These are phyloP conservation scores for Lithophane leautieri DNA, from an alignment of 2,888 invertebrate genomes.

Conservation along the genomic window DNA sequence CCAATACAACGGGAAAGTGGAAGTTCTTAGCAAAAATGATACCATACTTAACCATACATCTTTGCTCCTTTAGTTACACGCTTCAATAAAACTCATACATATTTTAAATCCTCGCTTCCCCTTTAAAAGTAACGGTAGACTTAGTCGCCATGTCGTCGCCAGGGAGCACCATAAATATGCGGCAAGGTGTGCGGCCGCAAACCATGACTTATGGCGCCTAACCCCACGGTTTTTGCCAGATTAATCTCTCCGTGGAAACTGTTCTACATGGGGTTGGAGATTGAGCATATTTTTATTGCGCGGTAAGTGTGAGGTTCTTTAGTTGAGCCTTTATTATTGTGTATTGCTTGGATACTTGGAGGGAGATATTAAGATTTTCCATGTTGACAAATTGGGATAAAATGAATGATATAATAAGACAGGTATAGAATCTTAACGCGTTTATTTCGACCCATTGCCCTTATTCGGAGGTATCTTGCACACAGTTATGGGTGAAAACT, in stretches of 20 bases:
- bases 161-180: slow-evolving; percentile 77
- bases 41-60: neutral
- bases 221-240: slow-evolving; percentile 59
- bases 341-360: neutral
- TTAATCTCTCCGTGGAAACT: slow-evolving; percentile 54
- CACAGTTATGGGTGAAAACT: neutral
- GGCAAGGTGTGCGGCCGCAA: slow-evolving; percentile 72
- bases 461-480: neutral
- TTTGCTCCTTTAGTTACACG: neutral
- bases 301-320: slow-evolving; percentile 3
- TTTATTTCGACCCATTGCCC: neutral
- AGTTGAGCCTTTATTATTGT: slow-evolving; percentile 21
- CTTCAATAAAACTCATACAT: slow-evolving; percentile 41
- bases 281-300: slow-evolving; percentile 33
- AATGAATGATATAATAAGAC: neutral
- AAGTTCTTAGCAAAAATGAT: too few relatives aligned
- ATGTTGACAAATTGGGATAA: neutral
- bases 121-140: slow-evolving; percentile 23
- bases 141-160: slow-evolving; percentile 69
- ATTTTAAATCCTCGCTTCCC: slow-evolving; percentile 40
- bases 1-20: too few relatives aligned
- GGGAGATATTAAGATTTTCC: neutral
- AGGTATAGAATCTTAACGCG: neutral
- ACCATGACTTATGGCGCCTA: slow-evolving; percentile 72
- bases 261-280: slow-evolving; percentile 65